phyloP scores from a whole-genome alignment of 1,140 invertebrate species.

The Papilio dardanus region DNA sequence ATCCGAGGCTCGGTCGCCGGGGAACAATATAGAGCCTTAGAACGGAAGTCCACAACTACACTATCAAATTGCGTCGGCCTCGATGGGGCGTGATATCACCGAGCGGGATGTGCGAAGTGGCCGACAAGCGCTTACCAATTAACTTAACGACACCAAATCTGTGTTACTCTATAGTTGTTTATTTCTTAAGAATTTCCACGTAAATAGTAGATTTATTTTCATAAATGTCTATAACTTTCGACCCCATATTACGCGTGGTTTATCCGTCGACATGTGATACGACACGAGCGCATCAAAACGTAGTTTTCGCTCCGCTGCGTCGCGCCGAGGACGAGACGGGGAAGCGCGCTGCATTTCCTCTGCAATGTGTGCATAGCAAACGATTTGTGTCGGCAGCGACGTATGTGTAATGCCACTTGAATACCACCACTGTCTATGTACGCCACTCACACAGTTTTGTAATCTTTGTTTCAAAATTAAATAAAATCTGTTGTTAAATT shows the following conservation, averaged over 20 bases:
- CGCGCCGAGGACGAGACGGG: too few species aligned
- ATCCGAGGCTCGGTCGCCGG: not conserved
- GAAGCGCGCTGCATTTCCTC: slow-evolving; percentile 39
- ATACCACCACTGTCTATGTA: slow-evolving; percentile 44
- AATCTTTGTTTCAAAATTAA: not conserved
- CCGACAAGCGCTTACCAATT: not conserved
- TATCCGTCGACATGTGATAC: not conserved
- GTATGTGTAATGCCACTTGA: slow-evolving; percentile 52
- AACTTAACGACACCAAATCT: not conserved
- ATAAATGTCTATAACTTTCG: not conserved
- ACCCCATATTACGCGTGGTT: not conserved
- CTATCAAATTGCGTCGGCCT: not conserved
- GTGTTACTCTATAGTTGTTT: not conserved
- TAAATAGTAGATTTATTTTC: too few species aligned
- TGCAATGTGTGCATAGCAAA: slow-evolving; percentile 55
- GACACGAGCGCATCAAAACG: slow-evolving; percentile 40
- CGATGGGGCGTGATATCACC: not conserved
- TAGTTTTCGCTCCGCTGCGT: slow-evolving; percentile 18
- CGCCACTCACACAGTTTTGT: slow-evolving; percentile 42
- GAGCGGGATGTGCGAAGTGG: not conserved
- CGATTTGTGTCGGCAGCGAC: slow-evolving; percentile 55
- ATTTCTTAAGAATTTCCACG: too few species aligned
- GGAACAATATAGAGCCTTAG: not conserved
- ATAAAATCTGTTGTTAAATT: too few species aligned
- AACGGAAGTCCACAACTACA: not conserved